These are phyloP conservation scores for Dryomyza anilis DNA, from an alignment of 2,888 invertebrate genomes.

Conservation along the genomic window DNA sequence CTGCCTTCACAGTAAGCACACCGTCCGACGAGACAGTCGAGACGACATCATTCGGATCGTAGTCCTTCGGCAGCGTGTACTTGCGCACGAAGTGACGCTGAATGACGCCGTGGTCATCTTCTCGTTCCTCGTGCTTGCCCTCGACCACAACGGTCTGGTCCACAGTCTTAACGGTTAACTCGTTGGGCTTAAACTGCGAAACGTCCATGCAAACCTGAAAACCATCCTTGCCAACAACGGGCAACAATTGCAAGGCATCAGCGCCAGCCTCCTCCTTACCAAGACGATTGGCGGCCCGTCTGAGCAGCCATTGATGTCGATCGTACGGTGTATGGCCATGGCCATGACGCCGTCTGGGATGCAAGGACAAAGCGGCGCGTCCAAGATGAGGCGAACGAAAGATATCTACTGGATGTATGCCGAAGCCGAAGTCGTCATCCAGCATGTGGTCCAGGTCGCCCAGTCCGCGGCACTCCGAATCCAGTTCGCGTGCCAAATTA, in stretches of 20 bases:
- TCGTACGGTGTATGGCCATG: slow-evolving; percentile 67
- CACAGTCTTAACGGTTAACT: slow-evolving; percentile 77
- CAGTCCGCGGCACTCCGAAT: slow-evolving; percentile 22
- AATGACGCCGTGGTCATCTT: slow-evolving; percentile 75
- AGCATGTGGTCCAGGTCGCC: slow-evolving; percentile 29
- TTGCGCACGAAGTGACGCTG: slow-evolving; percentile 77
- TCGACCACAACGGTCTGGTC: slow-evolving; percentile 76
- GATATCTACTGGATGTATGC: slow-evolving; percentile 51
- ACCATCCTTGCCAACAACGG: slow-evolving; percentile 73
- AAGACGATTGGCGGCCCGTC: slow-evolving; percentile 16
- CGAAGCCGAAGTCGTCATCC: slow-evolving; percentile 50
- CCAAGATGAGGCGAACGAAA: slow-evolving; percentile 49
- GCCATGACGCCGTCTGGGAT: slow-evolving; percentile 67
- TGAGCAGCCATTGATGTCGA: slow-evolving; percentile 61
- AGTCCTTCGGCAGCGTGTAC: slow-evolving; percentile 76
- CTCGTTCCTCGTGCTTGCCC: slow-evolving; percentile 78
- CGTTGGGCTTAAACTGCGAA: slow-evolving; percentile 76
- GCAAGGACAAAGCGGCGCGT: slow-evolving; percentile 38
- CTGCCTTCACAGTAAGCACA: slow-evolving; percentile 73
- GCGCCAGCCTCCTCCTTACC: slow-evolving; percentile 72
- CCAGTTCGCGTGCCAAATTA: slow-evolving; percentile 36
- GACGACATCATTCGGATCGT: slow-evolving; percentile 73
- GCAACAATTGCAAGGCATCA: slow-evolving; percentile 80
- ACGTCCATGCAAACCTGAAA: slow-evolving; percentile 77
- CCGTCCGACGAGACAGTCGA: slow-evolving; percentile 80